Evolutionary conservation across 2,888 invertebrate genomes (phyloP).

Genomic region (Eilema depressum): DNA sequence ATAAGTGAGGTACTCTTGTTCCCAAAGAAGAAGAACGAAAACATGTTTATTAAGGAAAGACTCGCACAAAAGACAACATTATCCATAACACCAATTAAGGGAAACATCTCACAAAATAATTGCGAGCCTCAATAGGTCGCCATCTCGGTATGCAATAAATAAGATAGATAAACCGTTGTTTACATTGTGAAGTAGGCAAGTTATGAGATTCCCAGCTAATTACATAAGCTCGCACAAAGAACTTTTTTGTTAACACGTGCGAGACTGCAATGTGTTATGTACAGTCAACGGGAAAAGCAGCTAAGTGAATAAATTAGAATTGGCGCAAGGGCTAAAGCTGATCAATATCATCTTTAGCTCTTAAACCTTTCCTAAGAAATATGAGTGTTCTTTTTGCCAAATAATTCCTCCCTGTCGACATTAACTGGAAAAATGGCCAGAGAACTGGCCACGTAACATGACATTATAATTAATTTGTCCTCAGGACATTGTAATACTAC

Average conservation of each 20-base stretch:
- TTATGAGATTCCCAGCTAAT: slow-evolving; percentile 32
- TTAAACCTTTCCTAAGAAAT: no score
- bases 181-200: slow-evolving; percentile 22
- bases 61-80: neutral
- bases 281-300: neutral
- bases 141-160: slow-evolving; percentile 11
- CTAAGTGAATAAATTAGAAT: no score
- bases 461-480: neutral
- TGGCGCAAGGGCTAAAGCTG: no score
- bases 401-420: no score
- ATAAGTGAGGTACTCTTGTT: no score
- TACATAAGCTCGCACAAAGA: slow-evolving; percentile 37
- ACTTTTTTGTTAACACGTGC: slow-evolving; percentile 41
- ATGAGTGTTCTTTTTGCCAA: no score
- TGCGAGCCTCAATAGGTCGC: neutral
- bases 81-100: neutral
- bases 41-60: neutral
- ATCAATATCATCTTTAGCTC: no score
- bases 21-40: neutral
- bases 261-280: slow-evolving; percentile 10
- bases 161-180: slow-evolving; percentile 30
- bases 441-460: neutral
- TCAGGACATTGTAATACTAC: neutral
- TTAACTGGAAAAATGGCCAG: no score
- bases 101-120: neutral